These are phyloP conservation scores for Bubalus kerabau DNA, from an alignment of 2,113 vertebrate genomes.

Conservation along the genomic window DNA sequence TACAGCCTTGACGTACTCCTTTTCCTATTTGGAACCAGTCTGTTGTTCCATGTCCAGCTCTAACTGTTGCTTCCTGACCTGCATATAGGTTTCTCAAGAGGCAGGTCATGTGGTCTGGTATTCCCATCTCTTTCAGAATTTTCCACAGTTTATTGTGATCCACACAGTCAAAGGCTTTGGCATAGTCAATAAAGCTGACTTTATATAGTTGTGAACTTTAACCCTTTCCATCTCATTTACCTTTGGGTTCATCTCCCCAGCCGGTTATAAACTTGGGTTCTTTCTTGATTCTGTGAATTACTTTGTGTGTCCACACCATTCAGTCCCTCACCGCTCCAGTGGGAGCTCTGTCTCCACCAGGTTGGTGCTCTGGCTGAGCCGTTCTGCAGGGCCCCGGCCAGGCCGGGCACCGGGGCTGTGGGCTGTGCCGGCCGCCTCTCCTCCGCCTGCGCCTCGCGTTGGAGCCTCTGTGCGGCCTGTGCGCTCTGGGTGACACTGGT, in stretches of 20 bases:
- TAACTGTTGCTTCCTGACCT: no score
- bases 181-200: neutral
- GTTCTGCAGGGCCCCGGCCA: neutral
- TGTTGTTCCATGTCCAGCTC: no score
- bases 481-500: accelerated
- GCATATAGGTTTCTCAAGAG: no score
- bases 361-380: neutral
- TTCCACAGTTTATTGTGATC: no score
- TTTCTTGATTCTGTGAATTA: neutral
- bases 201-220: accelerated
- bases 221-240: neutral
- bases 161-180: no score
- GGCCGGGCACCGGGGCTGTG: accelerated
- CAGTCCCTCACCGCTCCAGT: neutral
- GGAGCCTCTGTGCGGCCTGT: neutral
- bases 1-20: no score
- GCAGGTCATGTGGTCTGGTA: no score
- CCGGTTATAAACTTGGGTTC: neutral
- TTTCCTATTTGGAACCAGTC: no score
- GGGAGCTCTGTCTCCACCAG: neutral
- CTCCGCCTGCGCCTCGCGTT: accelerated
- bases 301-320: neutral
- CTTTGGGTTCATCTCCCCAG: neutral
- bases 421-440: accelerated
- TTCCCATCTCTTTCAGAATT: no score